Evolutionary conservation across 2,888 invertebrate genomes (phyloP).

Genomic region (Lepidochrysops patricia): DNA sequence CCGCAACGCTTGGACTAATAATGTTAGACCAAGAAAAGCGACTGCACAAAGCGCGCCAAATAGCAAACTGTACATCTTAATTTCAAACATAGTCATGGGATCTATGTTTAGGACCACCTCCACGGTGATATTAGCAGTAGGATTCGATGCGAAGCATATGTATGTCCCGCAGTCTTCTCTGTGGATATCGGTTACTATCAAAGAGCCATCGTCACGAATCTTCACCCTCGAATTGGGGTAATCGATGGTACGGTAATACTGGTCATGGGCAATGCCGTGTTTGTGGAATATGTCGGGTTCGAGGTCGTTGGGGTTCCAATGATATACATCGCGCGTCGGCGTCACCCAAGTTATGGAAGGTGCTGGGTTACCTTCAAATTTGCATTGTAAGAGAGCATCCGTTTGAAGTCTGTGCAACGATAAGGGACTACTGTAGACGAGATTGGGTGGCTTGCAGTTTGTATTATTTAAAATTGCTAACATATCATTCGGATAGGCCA

Average conservation of each 20-base stretch:
- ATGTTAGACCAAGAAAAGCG: constrained; percentile 84
- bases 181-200: constrained; percentile 81
- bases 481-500: constrained; percentile 81
- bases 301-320: constrained; percentile 84
- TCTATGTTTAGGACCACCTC: constrained; percentile 87
- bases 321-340: constrained; percentile 80
- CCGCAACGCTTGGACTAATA: constrained; percentile 84
- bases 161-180: constrained; percentile 90
- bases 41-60: constrained; percentile 87
- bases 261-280: constrained; percentile 77
- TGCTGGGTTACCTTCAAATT: constrained; percentile 82
- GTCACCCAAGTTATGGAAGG: constrained; percentile 92
- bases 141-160: constrained; percentile 89
- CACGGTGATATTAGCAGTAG: constrained; percentile 84
- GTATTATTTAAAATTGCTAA: constrained; percentile 80
- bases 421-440: constrained; percentile 76
- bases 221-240: constrained; percentile 73
- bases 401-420: constrained; percentile 77
- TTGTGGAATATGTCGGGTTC: constrained; percentile 79
- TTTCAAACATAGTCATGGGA: constrained; percentile 87
- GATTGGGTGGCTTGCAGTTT: constrained; percentile 79
- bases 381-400: constrained; percentile 84
- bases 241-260: constrained; percentile 59
- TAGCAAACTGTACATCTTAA: constrained; percentile 87
- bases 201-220: constrained; percentile 84